These are phyloP conservation scores for Bufo bufo DNA, from an alignment of 2,113 vertebrate genomes.

Conservation along the genomic window DNA sequence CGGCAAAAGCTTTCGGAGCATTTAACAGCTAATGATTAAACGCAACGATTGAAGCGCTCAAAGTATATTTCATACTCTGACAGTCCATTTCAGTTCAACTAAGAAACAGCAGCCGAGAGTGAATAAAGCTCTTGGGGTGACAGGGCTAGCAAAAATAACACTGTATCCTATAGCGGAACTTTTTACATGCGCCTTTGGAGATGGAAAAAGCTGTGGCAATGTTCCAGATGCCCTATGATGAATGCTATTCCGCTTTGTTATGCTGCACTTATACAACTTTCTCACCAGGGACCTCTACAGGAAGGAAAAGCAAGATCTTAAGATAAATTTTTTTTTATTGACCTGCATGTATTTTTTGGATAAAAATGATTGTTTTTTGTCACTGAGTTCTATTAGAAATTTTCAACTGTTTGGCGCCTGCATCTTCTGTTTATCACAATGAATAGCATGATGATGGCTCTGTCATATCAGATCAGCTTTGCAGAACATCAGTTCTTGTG, in stretches of 20 bases:
- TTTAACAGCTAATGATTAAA: conserved; percentile 26
- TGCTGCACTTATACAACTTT: background rate
- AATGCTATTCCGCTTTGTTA: background rate
- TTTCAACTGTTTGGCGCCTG: too few species aligned
- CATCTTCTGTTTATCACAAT: too few species aligned
- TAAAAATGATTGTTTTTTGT: too few species aligned
- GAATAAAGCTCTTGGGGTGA: conserved; percentile 14
- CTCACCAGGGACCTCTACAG: background rate
- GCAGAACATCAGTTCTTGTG: too few species aligned
- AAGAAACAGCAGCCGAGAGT: background rate
- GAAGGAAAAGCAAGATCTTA: background rate
- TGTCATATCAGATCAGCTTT: too few species aligned
- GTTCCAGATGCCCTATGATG: background rate
- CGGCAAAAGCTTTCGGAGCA: conserved; percentile 7
- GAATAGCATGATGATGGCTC: too few species aligned
- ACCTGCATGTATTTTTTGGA: too few species aligned
- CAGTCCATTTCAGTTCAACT: conserved; percentile 15
- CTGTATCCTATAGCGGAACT: background rate
- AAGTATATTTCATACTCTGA: conserved; percentile 1
- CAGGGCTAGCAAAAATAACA: background rate
- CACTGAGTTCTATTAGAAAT: too few species aligned
- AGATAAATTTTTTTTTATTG: too few species aligned
- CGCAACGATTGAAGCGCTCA: background rate
- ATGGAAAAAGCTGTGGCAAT: background rate
- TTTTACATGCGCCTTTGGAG: background rate